A percentile compares a stretch with the other conserved stretches of the same genome.
Conservation (phyloP, 2,888 invertebrate genomes). For the Ptilodon capucinus region DNA sequence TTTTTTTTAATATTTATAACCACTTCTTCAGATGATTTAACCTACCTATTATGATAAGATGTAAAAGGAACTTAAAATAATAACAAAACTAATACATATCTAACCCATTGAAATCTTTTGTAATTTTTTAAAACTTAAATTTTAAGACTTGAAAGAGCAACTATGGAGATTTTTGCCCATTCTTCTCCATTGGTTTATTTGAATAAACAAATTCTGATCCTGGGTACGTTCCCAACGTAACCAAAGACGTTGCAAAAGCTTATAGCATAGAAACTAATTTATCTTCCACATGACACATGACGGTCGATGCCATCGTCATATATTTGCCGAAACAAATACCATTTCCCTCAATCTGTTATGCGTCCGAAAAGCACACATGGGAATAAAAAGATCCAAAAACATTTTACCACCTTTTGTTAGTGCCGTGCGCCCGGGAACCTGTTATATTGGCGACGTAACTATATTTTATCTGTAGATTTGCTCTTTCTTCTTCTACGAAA, state of each 20-base stretch:
- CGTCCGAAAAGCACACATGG: conserved; percentile 40
- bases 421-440: conserved; percentile 18
- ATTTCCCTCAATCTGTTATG: conserved; percentile 42
- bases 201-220: too few relatives aligned
- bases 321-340: conserved; percentile 29
- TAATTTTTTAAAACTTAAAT: too few relatives aligned
- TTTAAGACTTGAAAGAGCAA: too few relatives aligned
- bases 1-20: too few relatives aligned
- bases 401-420: conserved; percentile 33
- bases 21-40: too few relatives aligned
- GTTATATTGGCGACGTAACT: conserved; percentile 25
- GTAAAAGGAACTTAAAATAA: too few relatives aligned
- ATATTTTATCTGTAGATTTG: conserved; percentile 17
- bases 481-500: background rate
- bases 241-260: background rate
- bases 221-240: background rate
- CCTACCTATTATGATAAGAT: too few relatives aligned
- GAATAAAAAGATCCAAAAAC: conserved; percentile 35
- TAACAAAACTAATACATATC: too few relatives aligned
- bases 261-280: conserved; percentile 4
- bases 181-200: too few relatives aligned
- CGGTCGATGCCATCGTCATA: conserved; percentile 13
- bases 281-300: conserved; percentile 10
- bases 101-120: too few relatives aligned
- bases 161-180: too few relatives aligned